These are phyloP conservation scores for Torymus texanus DNA, from an alignment of 2,888 invertebrate species.

Conservation along the genomic window DNA sequence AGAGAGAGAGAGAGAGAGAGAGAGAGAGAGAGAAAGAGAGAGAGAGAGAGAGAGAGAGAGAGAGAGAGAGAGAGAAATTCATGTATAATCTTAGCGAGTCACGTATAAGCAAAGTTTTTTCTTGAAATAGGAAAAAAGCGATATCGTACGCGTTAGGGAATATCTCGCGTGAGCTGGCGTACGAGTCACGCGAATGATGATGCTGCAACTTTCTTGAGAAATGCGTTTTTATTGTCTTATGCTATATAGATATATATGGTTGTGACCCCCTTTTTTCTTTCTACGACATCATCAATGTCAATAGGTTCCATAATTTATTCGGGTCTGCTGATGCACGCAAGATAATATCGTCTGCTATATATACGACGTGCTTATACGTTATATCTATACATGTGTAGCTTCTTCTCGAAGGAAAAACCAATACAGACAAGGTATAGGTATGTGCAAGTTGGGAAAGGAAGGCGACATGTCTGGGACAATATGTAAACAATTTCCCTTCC, in stretches of 20 bases:
- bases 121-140: neutral
- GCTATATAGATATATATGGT: neutral
- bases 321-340: neutral
- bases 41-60: too few relatives aligned
- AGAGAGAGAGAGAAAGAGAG: too few relatives aligned
- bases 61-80: neutral
- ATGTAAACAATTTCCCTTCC: slow-evolving; percentile 5
- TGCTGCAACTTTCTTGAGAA: slow-evolving; percentile 11
- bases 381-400: too few relatives aligned
- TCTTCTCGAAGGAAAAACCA: too few relatives aligned
- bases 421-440: too few relatives aligned
- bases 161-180: too few relatives aligned
- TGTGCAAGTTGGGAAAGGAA: neutral
- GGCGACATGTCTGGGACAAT: slow-evolving; percentile 8
- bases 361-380: too few relatives aligned
- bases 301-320: neutral
- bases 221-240: slow-evolving; percentile 22
- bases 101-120: neutral
- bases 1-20: too few relatives aligned
- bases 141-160: neutral
- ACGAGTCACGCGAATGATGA: slow-evolving; percentile 14
- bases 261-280: too few relatives aligned
- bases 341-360: too few relatives aligned
- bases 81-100: slow-evolving; percentile 26
- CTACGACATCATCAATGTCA: neutral